Evolutionary conservation across 2,888 invertebrate genomes (phyloP).

Genomic region (Synergus itoensis): DNA sequence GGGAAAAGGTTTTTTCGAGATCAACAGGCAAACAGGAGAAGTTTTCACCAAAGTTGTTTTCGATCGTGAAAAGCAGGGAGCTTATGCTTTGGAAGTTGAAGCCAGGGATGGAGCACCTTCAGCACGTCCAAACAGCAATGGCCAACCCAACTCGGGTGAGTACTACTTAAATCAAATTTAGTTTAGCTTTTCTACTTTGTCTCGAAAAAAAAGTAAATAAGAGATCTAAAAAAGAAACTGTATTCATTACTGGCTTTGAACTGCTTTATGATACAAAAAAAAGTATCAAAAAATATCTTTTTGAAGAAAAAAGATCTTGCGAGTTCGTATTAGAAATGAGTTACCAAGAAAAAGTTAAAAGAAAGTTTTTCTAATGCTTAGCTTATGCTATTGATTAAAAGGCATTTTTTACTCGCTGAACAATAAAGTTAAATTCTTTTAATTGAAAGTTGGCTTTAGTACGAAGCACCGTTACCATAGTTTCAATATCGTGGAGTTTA

Average conservation of each 20-base stretch:
- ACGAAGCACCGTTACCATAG: conserved; percentile 1
- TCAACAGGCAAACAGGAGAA: conserved; percentile 96
- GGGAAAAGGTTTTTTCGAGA: conserved; percentile 97
- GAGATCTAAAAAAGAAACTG: no score
- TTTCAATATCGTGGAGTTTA: conserved; percentile 36
- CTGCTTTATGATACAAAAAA: no score
- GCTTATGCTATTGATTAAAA: conserved; percentile 19
- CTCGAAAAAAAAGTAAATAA: background rate
- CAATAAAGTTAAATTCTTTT: conserved; percentile 34
- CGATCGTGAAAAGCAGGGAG: conserved; percentile 98
- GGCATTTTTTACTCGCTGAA: background rate
- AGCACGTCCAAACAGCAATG: conserved; percentile 94
- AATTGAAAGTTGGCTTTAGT: conserved; percentile 27
- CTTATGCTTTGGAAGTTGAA: conserved; percentile 98
- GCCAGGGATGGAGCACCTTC: conserved; percentile 98
- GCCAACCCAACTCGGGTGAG: conserved; percentile 97
- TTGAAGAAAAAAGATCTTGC: no score
- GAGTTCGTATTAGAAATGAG: no score
- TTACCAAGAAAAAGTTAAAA: background rate
- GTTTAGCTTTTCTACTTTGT: background rate
- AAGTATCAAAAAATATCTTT: no score
- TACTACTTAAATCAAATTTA: conserved; percentile 54
- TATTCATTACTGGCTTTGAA: no score
- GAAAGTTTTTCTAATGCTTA: background rate
- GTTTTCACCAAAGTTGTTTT: conserved; percentile 97